Base-by-base conservation (phyloP, 2,113 vertebrate genomes). In the Rhea americana region DNA sequence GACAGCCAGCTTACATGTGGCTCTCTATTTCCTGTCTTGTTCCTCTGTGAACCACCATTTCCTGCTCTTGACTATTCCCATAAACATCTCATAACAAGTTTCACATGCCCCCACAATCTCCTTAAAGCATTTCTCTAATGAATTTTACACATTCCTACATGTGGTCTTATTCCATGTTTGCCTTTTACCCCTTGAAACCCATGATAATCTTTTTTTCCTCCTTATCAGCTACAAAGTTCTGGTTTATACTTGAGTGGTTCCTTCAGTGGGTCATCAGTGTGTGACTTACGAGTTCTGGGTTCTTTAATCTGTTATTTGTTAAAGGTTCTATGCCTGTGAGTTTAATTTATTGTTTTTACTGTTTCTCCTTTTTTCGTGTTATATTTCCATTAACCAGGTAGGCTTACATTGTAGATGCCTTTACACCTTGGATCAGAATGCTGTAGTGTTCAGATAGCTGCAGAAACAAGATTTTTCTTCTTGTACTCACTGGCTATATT, bases 391-490 rank as follows among this genome's bases (percentile, higher is more conserved):
- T 41, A 21, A 14, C 35, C 70, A 32, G 58, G 30, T 51, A 5
- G 56, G 28, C 35, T 82, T 62, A 24, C 0, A 0, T 24, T 68
- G 39, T 58, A 65, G 4, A 9, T 55, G 8, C 66, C 51, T 43
- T 55, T 59, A 87, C 63, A 28, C 30, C 8, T 39, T 28, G 22
- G 30, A 39, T 74, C 24, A 65, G 32, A 65, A 68, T 83, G 58
- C 32, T 1, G 0, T 53, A 18, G 35, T 32, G 18, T 58, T 88
- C 43, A 35, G 19, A 39, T 77, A 68, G 32, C 25, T 90, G 47
- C 71, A 43, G 66, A 39, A 66, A 48, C 67, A 61, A 61, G 17
- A 13, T 19, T 51, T 50, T 53, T 83, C 16, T 32, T 58, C 5
- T 71, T 66, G 19, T 48, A 18, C 22, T 65, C 3, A 1, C 28